Evolutionary conservation across 1,140 invertebrate species (phyloP).

Genomic region (Papilio aristodemus): DNA sequence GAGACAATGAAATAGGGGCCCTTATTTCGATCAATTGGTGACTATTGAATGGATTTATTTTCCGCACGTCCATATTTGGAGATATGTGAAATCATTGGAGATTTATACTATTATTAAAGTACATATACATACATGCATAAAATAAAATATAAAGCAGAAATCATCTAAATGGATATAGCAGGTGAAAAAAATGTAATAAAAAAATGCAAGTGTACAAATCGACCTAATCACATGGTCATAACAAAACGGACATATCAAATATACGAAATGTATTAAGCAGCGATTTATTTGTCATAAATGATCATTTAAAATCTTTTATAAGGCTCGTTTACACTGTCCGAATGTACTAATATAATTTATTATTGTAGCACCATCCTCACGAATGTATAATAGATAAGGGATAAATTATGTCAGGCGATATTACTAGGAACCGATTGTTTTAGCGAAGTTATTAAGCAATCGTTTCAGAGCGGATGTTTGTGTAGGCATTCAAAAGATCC

Average conservation of each 20-base stretch:
- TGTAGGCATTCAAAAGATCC: no score
- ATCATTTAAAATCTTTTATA: neutral
- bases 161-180: neutral
- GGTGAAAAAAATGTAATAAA: neutral
- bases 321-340: constrained; percentile 8
- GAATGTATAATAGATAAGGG: no score
- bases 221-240: constrained; percentile 33
- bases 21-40: no score
- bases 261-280: neutral
- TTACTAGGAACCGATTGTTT: no score
- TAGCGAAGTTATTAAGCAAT: no score
- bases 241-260: constrained; percentile 36
- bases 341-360: neutral
- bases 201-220: constrained; percentile 11
- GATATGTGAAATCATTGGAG: no score
- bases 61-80: no score
- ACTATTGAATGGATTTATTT: no score
- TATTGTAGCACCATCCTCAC: neutral
- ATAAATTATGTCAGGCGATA: no score
- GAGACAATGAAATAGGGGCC: no score
- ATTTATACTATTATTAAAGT: no score
- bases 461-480: no score
- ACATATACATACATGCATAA: neutral
- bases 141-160: neutral
- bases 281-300: neutral